Base-by-base conservation (phyloP, 2,888 invertebrate species). In the Ochropacha duplaris region DNA sequence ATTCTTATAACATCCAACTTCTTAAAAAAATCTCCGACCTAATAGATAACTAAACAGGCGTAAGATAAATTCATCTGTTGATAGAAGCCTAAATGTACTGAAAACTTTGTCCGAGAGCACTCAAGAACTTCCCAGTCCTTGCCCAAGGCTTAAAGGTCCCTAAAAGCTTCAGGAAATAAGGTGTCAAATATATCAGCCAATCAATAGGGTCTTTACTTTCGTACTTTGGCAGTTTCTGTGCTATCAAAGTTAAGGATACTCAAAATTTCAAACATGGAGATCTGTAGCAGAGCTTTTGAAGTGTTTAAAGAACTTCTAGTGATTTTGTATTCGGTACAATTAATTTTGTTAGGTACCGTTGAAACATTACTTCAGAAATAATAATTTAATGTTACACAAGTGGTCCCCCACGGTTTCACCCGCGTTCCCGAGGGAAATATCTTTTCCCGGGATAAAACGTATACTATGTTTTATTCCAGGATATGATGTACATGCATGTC, bases 111-210 rank as follows among this genome's bases (percentile, higher is more conserved):
- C 28, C n/a, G 19, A 51, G 28, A 51, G n/a, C 28, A 51, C 28
- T 51, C 16, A 28, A 28, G 16, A 51, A 51, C 51, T 51, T 28
- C 51, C 19, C 28, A 11, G 26, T 26, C 51, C 26, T 51, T 28
- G 51, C 51, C 26, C n/a, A 26, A 50, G 50, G 50, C 24, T 50
- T 50, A 51, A 16, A 26, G 28, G 16, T 51, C 16, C 26, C 28
- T 51, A 51, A 51, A 51, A 51, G 51, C n/a, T 51, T 28, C 26
- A 16, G 11, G 16, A 44, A 16, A 26, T 14, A 51, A 51, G 51
- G 51, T 31, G 26, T 28, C 51, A 26, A 51, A 16, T 26, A 51
- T 51, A 28, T 51, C 51, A 51, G 28, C 31, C 26, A 16, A 51
- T 51, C 26, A 51, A 28, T 26, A 31, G 16, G 16, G 28, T 12